Evolutionary conservation across 1,140 invertebrate genomes (phyloP).

Genomic region (Ceratina calcarata): DNA sequence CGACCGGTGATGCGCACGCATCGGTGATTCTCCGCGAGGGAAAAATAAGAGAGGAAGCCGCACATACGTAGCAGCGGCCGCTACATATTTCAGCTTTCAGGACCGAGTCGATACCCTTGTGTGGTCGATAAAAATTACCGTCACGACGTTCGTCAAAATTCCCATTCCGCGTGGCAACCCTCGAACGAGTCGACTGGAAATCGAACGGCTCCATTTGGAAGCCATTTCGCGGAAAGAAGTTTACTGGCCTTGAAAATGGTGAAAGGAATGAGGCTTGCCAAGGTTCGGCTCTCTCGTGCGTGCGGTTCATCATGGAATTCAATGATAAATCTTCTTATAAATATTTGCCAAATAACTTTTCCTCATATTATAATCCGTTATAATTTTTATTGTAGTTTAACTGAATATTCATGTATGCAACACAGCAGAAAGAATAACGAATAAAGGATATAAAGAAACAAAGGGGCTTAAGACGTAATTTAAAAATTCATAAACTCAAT

Average conservation of each 20-base stretch:
- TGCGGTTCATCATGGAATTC: not conserved
- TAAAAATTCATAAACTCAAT: no score
- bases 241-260: not conserved
- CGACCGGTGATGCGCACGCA: conserved; percentile 20
- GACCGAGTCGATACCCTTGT: not conserved
- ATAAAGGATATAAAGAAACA: no score
- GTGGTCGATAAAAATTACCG: conserved; percentile 29
- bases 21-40: conserved; percentile 20
- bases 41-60: not conserved
- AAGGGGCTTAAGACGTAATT: no score
- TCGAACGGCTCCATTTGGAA: conserved; percentile 42
- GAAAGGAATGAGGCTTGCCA: not conserved
- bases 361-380: no score
- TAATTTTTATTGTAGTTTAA: no score
- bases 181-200: conserved; percentile 8
- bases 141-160: conserved; percentile 24
- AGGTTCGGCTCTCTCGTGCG: not conserved
- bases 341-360: no score
- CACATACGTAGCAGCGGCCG: not conserved
- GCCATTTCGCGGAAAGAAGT: conserved; percentile 11
- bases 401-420: no score
- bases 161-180: not conserved
- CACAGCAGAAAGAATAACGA: no score
- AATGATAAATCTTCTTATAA: no score
- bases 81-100: conserved; percentile 26